Percentiles rank a stretch among this genome's conserved stretches.
These are phyloP conservation scores for Lochmaea capreae DNA, from an alignment of 2,888 invertebrate genomes.

Conservation along the genomic window DNA sequence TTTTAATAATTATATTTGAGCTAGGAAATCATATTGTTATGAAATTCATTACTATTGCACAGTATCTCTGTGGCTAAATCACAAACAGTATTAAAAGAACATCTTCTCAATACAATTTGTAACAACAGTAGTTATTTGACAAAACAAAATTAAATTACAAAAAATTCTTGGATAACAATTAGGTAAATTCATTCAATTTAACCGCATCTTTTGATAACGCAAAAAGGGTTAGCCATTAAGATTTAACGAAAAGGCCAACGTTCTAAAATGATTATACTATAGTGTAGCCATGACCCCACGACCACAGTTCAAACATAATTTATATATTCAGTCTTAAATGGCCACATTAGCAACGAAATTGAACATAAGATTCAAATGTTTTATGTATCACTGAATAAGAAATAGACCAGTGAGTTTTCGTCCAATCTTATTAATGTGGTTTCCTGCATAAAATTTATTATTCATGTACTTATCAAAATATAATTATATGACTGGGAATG, in stretches of 20 bases:
- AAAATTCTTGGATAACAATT: no score
- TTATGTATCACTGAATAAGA: constrained; percentile 4
- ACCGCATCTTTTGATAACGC: neutral
- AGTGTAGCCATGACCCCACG: constrained; percentile 12
- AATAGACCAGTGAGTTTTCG: neutral
- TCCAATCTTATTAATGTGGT: neutral
- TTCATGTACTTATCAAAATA: no score
- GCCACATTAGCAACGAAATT: constrained; percentile 11
- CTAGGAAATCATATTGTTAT: no score
- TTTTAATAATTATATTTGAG: no score
- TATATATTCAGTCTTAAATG: constrained; percentile 13
- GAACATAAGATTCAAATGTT: constrained; percentile 13
- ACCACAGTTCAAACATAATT: constrained; percentile 14
- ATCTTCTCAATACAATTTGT: no score
- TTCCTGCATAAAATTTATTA: neutral
- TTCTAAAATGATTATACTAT: constrained; percentile 4
- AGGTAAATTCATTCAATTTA: neutral
- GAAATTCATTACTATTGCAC: no score
- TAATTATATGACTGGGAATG: no score
- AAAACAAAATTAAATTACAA: no score
- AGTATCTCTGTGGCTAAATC: no score
- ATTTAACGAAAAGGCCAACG: neutral
- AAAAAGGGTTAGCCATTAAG: neutral
- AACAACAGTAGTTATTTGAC: no score
- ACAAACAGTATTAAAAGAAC: no score